Conservation (phyloP, 2,888 invertebrate genomes). For the Drosophila setosimentum region DNA sequence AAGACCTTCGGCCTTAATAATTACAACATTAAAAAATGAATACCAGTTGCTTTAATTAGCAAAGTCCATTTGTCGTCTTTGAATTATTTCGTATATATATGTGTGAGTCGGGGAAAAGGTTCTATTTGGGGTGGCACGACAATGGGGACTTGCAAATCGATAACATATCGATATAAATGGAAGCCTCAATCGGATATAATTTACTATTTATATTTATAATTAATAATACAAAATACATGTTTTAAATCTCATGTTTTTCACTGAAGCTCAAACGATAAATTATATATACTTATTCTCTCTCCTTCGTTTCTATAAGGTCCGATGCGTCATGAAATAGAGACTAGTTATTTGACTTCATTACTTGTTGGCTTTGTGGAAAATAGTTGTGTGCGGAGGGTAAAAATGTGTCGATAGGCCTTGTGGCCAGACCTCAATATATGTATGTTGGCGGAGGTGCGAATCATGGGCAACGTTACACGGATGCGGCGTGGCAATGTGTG, state of each 20-base stretch:
- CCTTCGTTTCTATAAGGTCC: not conserved
- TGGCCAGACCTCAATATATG: constrained; percentile 59
- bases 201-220: not conserved
- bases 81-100: too few relatives aligned
- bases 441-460: constrained; percentile 55
- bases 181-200: not conserved
- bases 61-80: too few relatives aligned
- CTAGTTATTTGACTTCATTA: constrained; percentile 25
- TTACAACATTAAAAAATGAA: too few relatives aligned
- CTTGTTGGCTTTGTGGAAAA: constrained; percentile 24
- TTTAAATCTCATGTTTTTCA: not conserved
- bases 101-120: too few relatives aligned
- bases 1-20: too few relatives aligned
- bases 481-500: not conserved
- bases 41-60: too few relatives aligned
- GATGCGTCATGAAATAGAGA: not conserved
- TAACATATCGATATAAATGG: too few relatives aligned
- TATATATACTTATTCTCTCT: not conserved
- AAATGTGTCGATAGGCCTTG: constrained; percentile 10
- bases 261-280: not conserved
- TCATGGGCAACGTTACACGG: constrained; percentile 18
- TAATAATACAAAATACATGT: not conserved
- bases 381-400: constrained; percentile 17
- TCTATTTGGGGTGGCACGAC: too few relatives aligned
- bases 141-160: too few relatives aligned